phyloP scores from a whole-genome alignment of 2,888 invertebrate species.

The Sminthurides aquaticus region DNA sequence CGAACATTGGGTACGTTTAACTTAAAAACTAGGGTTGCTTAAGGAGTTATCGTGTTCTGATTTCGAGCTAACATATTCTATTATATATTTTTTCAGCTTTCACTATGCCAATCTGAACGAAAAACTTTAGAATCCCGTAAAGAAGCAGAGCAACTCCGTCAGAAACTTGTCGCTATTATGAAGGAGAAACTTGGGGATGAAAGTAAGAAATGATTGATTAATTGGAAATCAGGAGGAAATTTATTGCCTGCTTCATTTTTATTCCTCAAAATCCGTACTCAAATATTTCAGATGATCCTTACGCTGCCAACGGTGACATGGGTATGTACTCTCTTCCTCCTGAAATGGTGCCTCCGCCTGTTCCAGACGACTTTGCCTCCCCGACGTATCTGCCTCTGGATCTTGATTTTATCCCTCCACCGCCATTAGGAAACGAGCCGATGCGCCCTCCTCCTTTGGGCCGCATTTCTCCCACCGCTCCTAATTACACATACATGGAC shows the following conservation, averaged over 20 bases:
- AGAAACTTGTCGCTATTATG: conserved; percentile 33
- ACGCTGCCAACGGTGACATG: conserved; percentile 32
- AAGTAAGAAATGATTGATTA: no score
- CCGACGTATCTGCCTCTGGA: conserved; percentile 38
- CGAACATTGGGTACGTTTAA: conserved; percentile 41
- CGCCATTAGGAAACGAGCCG: conserved; percentile 25
- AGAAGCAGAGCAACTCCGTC: conserved; percentile 37
- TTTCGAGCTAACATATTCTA: no score
- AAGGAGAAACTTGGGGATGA: conserved; percentile 36
- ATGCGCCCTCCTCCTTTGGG: conserved; percentile 38
- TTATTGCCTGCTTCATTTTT: background rate
- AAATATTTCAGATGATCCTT: conserved; percentile 15
- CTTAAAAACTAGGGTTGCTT: no score
- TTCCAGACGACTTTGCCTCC: conserved; percentile 29
- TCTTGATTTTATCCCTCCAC: conserved; percentile 37
- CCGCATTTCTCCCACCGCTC: conserved; percentile 35
- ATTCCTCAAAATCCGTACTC: no score
- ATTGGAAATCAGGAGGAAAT: background rate
- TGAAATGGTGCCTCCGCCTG: conserved; percentile 34
- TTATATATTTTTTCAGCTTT: conserved; percentile 34
- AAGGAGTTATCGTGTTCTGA: no score
- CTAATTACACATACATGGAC: conserved; percentile 31
- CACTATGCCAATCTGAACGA: conserved; percentile 42
- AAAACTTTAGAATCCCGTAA: conserved; percentile 39
- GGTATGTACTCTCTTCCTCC: conserved; percentile 18